Conservation (phyloP, 2,797 vertebrate genomes). For the Gobio occitaniae region DNA sequence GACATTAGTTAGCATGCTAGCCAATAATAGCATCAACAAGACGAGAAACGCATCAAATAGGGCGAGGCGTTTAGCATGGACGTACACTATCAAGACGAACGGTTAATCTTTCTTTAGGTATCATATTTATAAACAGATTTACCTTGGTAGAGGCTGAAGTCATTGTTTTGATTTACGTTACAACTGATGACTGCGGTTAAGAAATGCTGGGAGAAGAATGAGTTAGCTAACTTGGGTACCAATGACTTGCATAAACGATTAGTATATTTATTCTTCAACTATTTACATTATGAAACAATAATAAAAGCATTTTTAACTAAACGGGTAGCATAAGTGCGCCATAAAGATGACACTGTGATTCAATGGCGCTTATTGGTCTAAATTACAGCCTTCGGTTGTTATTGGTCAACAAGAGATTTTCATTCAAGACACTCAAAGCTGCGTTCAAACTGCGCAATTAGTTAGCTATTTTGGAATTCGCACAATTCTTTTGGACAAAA, state of each 20-base stretch:
- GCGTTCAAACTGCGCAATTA: slow-evolving; percentile 47
- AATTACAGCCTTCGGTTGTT: background rate
- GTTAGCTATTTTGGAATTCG: background rate
- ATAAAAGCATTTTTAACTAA: slow-evolving; percentile 32
- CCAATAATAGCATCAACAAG: background rate
- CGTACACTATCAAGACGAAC: background rate
- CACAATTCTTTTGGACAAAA: no score
- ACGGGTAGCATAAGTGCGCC: slow-evolving; percentile 47
- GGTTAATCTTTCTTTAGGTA: background rate
- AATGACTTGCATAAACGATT: background rate
- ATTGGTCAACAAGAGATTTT: slow-evolving; percentile 44
- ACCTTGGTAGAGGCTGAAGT: slow-evolving; percentile 82
- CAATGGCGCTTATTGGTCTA: slow-evolving; percentile 53
- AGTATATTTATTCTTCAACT: background rate
- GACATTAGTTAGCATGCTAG: slow-evolving; percentile 2
- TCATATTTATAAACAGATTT: slow-evolving; percentile 23
- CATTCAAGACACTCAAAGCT: slow-evolving; percentile 3
- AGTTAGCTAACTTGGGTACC: background rate
- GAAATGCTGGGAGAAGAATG: background rate
- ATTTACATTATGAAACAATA: slow-evolving; percentile 21
- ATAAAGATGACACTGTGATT: slow-evolving; percentile 30
- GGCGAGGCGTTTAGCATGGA: background rate
- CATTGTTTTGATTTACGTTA: slow-evolving; percentile 64
- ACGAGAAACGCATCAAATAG: background rate
- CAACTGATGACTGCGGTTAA: slow-evolving; percentile 9